Base-by-base conservation (phyloP, 2,113 vertebrate species). In the Lepidothrix coronata region DNA sequence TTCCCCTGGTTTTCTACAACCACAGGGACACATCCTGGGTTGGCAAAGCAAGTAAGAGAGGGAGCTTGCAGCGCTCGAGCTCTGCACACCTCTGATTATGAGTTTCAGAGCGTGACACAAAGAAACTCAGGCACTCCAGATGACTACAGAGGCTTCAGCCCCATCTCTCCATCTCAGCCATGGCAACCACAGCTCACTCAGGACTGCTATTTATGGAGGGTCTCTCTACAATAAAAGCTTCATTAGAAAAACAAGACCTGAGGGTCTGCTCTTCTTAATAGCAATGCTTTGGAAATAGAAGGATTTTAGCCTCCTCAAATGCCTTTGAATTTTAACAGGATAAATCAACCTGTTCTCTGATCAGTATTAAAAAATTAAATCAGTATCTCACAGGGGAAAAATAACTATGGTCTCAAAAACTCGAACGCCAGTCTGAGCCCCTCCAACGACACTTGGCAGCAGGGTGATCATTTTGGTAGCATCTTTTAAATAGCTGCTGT, bases 11-110 rank as follows among this genome's bases (percentile, higher is more conserved):
- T 74, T 81, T 72, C 62, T 57, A 11, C 31, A 72, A 22, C 74
- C 43, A n/a, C 2, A 2, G 9, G 9, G 22, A 65, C 67, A 10
- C 0, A 0, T n/a, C 31, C 6, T 7, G 72, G 30, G 11, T 8
- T 18, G 8, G 8, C 27, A 57, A 65, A 39, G 37, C 43, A 71
- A 73, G 41, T 12, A 25, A 66, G 25, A 57, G 18, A 46, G 67
- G 2, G 14, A 78, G 43, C 25, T 41, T 9, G 41, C 58, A 76
- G 52, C 4, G 35, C 48, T 28, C 54, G 49, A 73, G 25, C 59
- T 39, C 49, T 46, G 37, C 52, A 80, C 28, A 49, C 11, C 48
- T 35, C 55, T 71, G 41, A 39, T 19, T 61, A 2, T 1, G 8
- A 27, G 28, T 72, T 61, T 72, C 62, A 54, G 57, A 27, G 17